Percentiles rank a stretch among this genome's conserved stretches.
phyloP scores from a whole-genome alignment of 2,888 invertebrate genomes.

The Matsumyia berberina region DNA sequence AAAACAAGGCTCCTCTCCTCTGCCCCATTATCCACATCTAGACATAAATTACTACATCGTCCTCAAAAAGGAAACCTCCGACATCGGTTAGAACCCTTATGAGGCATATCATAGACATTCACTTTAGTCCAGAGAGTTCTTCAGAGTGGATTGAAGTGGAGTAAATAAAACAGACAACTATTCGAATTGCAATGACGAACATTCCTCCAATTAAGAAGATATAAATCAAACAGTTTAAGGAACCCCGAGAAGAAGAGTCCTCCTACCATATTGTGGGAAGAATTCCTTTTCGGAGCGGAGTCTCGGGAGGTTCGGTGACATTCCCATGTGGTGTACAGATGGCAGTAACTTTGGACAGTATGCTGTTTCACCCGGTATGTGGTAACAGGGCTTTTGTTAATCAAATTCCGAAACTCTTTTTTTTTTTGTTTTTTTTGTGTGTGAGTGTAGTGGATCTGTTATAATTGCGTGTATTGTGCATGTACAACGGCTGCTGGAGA shows the following conservation, averaged over 20 bases:
- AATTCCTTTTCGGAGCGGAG: conserved; percentile 25
- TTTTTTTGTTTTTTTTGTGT: conserved; percentile 33
- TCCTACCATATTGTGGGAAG: conserved; percentile 24
- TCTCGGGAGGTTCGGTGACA: conserved; percentile 47
- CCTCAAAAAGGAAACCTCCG: conserved; percentile 46
- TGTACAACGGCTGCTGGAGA: conserved; percentile 20
- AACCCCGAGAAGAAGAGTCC: conserved; percentile 9
- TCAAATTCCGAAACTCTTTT: conserved; percentile 62
- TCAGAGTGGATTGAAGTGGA: conserved; percentile 54
- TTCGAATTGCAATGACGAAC: conserved; percentile 73
- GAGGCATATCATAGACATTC: conserved; percentile 46
- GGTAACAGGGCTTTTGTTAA: conserved; percentile 74
- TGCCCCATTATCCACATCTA: neutral
- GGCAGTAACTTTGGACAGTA: conserved; percentile 54
- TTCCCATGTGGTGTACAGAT: conserved; percentile 53
- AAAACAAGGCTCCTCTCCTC: conserved; percentile 12
- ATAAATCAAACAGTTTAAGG: conserved; percentile 75
- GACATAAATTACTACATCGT: conserved; percentile 68
- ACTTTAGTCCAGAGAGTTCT: conserved; percentile 41
- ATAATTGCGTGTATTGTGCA: conserved; percentile 58
- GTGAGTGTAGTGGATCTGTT: conserved; percentile 29
- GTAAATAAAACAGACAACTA: conserved; percentile 72
- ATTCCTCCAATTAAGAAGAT: conserved; percentile 75
- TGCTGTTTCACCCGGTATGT: conserved; percentile 60
- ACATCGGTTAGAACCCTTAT: conserved; percentile 52